These are phyloP conservation scores for Cerastis leucographa DNA, from an alignment of 2,888 invertebrate species.

Conservation along the genomic window DNA sequence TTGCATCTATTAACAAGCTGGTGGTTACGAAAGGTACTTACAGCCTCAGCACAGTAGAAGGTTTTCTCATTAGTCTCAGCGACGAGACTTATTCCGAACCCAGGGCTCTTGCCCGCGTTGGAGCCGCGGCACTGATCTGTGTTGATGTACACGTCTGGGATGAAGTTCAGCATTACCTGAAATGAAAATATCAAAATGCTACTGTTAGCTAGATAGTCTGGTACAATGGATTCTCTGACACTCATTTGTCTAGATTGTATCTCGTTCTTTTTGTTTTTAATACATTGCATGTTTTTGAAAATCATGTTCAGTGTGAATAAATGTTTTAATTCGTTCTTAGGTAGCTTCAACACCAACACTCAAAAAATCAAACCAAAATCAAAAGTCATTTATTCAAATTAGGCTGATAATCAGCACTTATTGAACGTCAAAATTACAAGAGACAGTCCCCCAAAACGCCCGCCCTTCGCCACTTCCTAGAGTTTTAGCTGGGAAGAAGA, in stretches of 20 bases:
- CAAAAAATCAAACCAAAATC: too few relatives aligned
- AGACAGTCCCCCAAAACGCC: too few relatives aligned
- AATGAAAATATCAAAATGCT: neutral
- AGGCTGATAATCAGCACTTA: too few relatives aligned
- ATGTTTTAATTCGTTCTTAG: neutral
- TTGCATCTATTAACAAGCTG: neutral
- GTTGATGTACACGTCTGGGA: slow-evolving; percentile 98
- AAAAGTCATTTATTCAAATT: too few relatives aligned
- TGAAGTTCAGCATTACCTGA: slow-evolving; percentile 95
- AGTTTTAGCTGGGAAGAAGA: too few relatives aligned
- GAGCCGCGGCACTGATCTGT: slow-evolving; percentile 97
- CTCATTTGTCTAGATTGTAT: too few relatives aligned
- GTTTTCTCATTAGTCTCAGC: slow-evolving; percentile 98
- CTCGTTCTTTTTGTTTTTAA: neutral
- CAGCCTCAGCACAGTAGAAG: slow-evolving; percentile 92
- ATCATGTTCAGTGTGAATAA: neutral
- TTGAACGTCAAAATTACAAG: too few relatives aligned
- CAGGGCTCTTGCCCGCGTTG: slow-evolving; percentile 96
- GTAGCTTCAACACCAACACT: neutral
- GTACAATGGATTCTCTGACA: too few relatives aligned
- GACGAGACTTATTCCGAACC: slow-evolving; percentile 96
- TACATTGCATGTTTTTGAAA: neutral
- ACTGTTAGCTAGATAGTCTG: neutral
- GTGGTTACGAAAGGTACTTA: slow-evolving; percentile 73
- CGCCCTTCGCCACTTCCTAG: too few relatives aligned